Percentiles rank a stretch among this genome's conserved stretches.
Evolutionary conservation across 2,888 invertebrate genomes (phyloP).

Genomic region (Cheilosia vernalis): DNA sequence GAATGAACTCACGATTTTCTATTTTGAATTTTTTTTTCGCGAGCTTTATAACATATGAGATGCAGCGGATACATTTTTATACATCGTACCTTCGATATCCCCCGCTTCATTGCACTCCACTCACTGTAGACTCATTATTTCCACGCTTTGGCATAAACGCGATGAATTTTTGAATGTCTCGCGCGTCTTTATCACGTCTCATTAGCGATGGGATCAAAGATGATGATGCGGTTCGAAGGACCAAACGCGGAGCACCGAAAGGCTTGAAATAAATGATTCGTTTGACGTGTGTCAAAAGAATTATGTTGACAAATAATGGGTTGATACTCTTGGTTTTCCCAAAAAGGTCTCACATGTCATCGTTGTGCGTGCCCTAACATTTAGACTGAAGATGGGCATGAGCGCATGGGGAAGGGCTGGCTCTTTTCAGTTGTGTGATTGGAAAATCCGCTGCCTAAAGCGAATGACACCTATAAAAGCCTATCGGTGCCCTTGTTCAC

Average conservation of each 20-base stretch:
- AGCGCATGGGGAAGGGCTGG: not conserved
- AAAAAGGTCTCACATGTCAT: slow-evolving; percentile 42
- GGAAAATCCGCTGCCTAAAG: slow-evolving; percentile 64
- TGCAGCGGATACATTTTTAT: slow-evolving; percentile 8
- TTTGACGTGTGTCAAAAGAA: slow-evolving; percentile 43
- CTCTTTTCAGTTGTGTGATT: slow-evolving; percentile 42
- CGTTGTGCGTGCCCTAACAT: slow-evolving; percentile 27
- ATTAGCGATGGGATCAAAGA: slow-evolving; percentile 54
- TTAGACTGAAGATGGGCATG: not conserved
- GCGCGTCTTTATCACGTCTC: slow-evolving; percentile 35
- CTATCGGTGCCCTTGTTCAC: slow-evolving; percentile 73
- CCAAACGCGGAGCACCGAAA: slow-evolving; percentile 18
- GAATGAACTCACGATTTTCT: slow-evolving; percentile 44
- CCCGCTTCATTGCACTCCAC: not conserved
- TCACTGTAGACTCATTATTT: slow-evolving; percentile 46
- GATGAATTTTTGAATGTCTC: slow-evolving; percentile 66
- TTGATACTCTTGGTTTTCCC: slow-evolving; percentile 23
- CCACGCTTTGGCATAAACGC: slow-evolving; percentile 23
- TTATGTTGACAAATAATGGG: slow-evolving; percentile 24
- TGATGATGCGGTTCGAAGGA: slow-evolving; percentile 53
- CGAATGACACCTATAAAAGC: slow-evolving; percentile 74
- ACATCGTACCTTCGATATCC: too few relatives aligned
- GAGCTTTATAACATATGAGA: slow-evolving; percentile 1
- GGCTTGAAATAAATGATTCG: slow-evolving; percentile 17
- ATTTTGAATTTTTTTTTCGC: slow-evolving; percentile 8